These are phyloP conservation scores for Rhogogaster chlorosoma DNA, from an alignment of 2,888 invertebrate species.

Conservation along the genomic window DNA sequence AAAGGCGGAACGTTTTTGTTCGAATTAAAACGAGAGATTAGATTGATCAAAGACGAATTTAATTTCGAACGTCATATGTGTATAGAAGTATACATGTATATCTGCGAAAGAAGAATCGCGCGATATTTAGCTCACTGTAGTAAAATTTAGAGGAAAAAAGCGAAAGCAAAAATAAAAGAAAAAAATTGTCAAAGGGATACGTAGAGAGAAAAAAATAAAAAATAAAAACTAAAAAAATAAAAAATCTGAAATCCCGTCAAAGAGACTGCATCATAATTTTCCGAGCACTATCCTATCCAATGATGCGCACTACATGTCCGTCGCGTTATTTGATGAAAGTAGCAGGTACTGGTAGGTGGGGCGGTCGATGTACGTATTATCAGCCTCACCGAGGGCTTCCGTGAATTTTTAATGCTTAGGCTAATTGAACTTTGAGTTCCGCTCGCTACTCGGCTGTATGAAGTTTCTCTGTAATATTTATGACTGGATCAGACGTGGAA, in stretches of 20 bases:
- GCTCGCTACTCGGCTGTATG: neutral
- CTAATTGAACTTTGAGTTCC: constrained; percentile 71
- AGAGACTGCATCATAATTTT: constrained; percentile 39
- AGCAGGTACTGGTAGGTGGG: constrained; percentile 10
- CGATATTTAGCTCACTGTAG: neutral
- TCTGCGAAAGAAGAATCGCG: neutral
- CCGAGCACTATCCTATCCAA: constrained; percentile 25
- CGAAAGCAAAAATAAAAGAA: neutral
- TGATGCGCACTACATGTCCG: neutral
- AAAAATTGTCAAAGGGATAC: neutral
- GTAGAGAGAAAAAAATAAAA: neutral
- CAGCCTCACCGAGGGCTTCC: constrained; percentile 57
- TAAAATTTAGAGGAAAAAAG: neutral
- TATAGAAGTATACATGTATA: neutral
- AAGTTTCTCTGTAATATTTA: neutral
- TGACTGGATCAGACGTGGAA: neutral
- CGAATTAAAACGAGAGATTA: neutral
- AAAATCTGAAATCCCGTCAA: constrained; percentile 23
- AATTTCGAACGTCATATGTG: neutral
- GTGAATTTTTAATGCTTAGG: constrained; percentile 71
- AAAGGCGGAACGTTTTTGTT: neutral
- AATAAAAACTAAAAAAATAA: neutral
- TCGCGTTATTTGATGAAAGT: constrained; percentile 20
- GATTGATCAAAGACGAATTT: neutral
- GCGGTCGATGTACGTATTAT: constrained; percentile 52